Evolutionary conservation across 1,140 invertebrate species (phyloP), one percentile per base, ranked within the genome.

Genomic region (Macrobrachium rosenbergii): DNA sequence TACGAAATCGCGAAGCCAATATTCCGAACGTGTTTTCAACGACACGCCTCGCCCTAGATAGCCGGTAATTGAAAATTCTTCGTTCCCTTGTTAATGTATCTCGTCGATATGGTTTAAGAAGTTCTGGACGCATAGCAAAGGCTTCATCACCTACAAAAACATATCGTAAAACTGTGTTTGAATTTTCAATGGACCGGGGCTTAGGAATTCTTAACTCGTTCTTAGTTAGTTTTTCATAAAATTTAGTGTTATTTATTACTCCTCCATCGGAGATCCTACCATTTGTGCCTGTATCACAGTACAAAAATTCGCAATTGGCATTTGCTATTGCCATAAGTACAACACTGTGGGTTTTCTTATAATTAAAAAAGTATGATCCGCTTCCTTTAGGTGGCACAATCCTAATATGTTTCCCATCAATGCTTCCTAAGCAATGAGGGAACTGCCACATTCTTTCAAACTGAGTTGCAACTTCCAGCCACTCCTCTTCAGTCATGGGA

Each of bases 401-500:
- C 37, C 21, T 76, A n/a, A 76, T 21, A 45, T 76, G 73, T 45
- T 76, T 76, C 43, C 73, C 73, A 76, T 76, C 73, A 43, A 76
- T 6, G 19, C 43, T 58, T 45, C 73, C 73, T 43, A 43, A 16
- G 58, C 28, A 43, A 21, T 76, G 73, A 52, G 73, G 73, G 58
- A 76, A 45, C 17, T 76, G 45, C 73, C 73, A 76, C 43, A 76
- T 58, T 76, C 73, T 76, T 45, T 76, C 73, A 76, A 76, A 76
- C 73, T 76, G 43, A 73, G 72, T 19, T 73, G 72, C 72, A 73
- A 73, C 72, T 73, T 73, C 72, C 23, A 73, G 72, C 72, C 72
- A 73, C 72, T 73, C 72, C 72, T 73, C 72, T 73, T 73, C 72
- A 73, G 72, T 73, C 72, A 45, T 73, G 72, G 72, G 72, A 73